Percentiles rank a stretch among this genome's conserved stretches.
Evolutionary conservation across 2,797 vertebrate genomes (phyloP).

Genomic region (Anguilla pacifica): DNA sequence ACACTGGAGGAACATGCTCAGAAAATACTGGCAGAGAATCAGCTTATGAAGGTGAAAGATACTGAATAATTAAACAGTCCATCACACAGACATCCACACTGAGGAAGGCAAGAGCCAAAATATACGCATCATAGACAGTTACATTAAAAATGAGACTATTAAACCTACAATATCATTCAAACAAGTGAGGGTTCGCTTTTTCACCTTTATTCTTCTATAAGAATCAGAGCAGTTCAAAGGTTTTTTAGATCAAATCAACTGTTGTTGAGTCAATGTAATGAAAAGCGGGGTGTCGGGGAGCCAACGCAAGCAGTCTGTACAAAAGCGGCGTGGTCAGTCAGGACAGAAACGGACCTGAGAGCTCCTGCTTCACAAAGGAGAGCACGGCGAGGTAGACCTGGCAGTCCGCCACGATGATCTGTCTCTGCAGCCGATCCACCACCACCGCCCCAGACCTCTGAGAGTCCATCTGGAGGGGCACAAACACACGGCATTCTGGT

Average conservation of each 20-base stretch:
- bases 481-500: conserved; percentile 33
- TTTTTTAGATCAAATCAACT: neutral
- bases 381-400: conserved; percentile 97
- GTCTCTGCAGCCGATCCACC: conserved; percentile 91
- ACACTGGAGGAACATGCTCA: neutral
- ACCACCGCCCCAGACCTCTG: conserved; percentile 81
- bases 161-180: neutral
- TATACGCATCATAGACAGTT: neutral
- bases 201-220: neutral
- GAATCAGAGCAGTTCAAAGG: neutral
- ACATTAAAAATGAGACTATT: neutral
- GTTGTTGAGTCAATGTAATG: neutral
- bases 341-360: conserved; percentile 79
- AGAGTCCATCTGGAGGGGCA: conserved; percentile 77
- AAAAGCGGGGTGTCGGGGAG: neutral
- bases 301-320: neutral
- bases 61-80: neutral
- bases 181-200: neutral
- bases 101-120: neutral
- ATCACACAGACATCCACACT: neutral
- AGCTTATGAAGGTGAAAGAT: neutral
- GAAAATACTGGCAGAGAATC: neutral
- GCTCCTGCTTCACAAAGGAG: conserved; percentile 95
- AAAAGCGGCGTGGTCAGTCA: neutral
- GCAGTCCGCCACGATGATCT: conserved; percentile 97